These are phyloP conservation scores for Orthosia incerta DNA, from an alignment of 2,888 invertebrate genomes.

Conservation along the genomic window DNA sequence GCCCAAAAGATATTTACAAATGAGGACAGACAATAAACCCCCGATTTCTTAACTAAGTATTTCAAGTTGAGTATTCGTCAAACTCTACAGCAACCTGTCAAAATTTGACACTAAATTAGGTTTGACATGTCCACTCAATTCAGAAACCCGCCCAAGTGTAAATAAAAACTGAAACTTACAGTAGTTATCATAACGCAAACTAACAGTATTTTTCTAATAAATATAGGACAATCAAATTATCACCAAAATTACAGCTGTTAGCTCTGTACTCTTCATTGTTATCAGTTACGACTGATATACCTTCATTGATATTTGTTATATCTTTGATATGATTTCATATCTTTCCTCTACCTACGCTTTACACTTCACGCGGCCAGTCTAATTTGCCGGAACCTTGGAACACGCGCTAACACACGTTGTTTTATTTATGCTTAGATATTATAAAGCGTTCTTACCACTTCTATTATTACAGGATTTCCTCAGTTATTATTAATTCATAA, in stretches of 20 bases:
- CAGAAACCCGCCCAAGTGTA: no score
- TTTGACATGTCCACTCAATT: no score
- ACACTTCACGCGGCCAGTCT: conserved; percentile 14
- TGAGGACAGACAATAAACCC: no score
- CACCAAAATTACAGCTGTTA: conserved; percentile 13
- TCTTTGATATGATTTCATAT: conserved; percentile 45
- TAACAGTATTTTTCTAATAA: no score
- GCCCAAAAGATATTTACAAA: no score
- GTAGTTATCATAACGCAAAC: no score
- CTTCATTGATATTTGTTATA: conserved; percentile 38
- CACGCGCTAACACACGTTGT: conserved; percentile 37
- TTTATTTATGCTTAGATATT: conserved; percentile 39
- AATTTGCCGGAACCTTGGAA: conserved; percentile 34
- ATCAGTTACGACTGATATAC: conserved; percentile 20
- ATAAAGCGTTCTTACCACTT: conserved; percentile 22
- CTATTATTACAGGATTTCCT: conserved; percentile 47
- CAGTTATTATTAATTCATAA: conserved; percentile 31
- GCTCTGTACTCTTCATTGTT: conserved; percentile 23
- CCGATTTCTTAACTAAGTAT: no score
- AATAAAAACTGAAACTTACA: no score
- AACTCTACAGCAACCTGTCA: no score
- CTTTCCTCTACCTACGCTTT: conserved; percentile 21
- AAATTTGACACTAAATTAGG: no score
- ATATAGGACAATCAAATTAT: neutral
- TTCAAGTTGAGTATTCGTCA: no score